Conservation (phyloP, 1,140 invertebrate genomes). For the Drosophila tristis region DNA sequence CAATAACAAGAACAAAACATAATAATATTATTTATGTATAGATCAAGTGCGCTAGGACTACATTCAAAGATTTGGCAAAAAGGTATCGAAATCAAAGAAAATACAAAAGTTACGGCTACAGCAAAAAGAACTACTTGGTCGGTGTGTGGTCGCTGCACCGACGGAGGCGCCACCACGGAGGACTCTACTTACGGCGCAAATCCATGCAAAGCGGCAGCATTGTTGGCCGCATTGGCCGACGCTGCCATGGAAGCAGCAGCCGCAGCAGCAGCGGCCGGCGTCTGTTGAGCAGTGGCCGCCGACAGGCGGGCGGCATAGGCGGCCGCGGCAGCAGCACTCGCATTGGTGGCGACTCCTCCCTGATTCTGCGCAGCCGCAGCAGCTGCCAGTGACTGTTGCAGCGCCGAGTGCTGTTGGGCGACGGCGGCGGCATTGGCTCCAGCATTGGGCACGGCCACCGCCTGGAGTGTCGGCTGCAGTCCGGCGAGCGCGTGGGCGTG, state of each 20-base stretch:
- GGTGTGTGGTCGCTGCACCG: conserved; percentile 25
- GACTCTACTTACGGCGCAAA: conserved; percentile 91
- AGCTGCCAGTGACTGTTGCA: conserved; percentile 70
- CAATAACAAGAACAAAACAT: conserved; percentile 6
- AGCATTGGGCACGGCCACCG: conserved; percentile 64
- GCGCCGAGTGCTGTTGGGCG: conserved; percentile 57
- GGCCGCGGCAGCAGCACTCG: conserved; percentile 69
- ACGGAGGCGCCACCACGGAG: conserved; percentile 29
- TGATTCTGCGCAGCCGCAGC: conserved; percentile 61
- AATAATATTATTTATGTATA: conserved; percentile 26
- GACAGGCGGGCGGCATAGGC: conserved; percentile 85
- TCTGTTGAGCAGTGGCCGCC: conserved; percentile 85
- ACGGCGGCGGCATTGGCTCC: conserved; percentile 61
- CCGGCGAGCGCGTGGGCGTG: conserved; percentile 63
- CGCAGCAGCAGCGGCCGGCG: conserved; percentile 86
- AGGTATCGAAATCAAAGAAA: conserved; percentile 18
- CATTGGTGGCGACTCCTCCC: conserved; percentile 53
- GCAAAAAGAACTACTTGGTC: conserved; percentile 45
- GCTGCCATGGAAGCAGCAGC: conserved; percentile 87
- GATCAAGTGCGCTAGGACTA: conserved; percentile 63
- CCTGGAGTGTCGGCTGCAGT: conserved; percentile 57
- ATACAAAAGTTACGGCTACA: conserved; percentile 48
- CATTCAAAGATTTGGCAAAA: conserved; percentile 46
- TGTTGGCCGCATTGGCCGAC: conserved; percentile 89
- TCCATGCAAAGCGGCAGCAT: conserved; percentile 89